Evolutionary conservation across 2,888 invertebrate genomes (phyloP).

Genomic region (Nezara viridula): DNA sequence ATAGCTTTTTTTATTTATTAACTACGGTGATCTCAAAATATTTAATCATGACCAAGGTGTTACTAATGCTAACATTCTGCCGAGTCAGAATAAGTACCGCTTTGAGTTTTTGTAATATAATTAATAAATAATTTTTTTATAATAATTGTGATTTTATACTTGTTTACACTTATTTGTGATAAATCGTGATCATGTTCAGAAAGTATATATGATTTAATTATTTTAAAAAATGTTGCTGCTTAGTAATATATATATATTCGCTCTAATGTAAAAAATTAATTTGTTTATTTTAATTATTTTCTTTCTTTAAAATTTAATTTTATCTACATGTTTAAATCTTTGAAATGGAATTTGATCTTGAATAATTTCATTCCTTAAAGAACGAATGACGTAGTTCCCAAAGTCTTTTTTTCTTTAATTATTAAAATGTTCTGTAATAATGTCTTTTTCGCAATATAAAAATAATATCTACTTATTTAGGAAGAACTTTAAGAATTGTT

Average conservation of each 20-base stretch:
- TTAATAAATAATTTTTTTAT: slow-evolving; percentile 8
- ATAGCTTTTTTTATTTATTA: slow-evolving; percentile 47
- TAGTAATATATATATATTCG: slow-evolving; percentile 52
- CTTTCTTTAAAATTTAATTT: not conserved
- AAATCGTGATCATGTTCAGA: slow-evolving; percentile 54
- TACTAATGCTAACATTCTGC: not conserved
- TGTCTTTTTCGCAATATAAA: no score
- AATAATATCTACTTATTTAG: slow-evolving; percentile 2
- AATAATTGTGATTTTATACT: slow-evolving; percentile 55
- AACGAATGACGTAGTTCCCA: not conserved
- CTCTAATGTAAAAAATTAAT: slow-evolving; percentile 24
- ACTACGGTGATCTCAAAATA: slow-evolving; percentile 46
- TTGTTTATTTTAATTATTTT: slow-evolving; percentile 44
- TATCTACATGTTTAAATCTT: slow-evolving; percentile 1
- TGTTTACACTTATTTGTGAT: slow-evolving; percentile 56
- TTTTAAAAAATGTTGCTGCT: slow-evolving; percentile 43
- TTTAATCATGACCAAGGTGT: slow-evolving; percentile 16
- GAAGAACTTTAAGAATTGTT: not conserved
- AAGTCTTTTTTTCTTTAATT: not conserved
- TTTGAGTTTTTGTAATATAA: slow-evolving; percentile 28
- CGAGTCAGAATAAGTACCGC: not conserved
- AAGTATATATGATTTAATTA: slow-evolving; percentile 49
- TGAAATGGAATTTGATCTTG: slow-evolving; percentile 31
- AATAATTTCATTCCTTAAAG: not conserved
- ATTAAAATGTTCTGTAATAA: no score